Base-by-base conservation (phyloP, 2,888 invertebrate genomes). In the Minunthozetes semirufus region DNA sequence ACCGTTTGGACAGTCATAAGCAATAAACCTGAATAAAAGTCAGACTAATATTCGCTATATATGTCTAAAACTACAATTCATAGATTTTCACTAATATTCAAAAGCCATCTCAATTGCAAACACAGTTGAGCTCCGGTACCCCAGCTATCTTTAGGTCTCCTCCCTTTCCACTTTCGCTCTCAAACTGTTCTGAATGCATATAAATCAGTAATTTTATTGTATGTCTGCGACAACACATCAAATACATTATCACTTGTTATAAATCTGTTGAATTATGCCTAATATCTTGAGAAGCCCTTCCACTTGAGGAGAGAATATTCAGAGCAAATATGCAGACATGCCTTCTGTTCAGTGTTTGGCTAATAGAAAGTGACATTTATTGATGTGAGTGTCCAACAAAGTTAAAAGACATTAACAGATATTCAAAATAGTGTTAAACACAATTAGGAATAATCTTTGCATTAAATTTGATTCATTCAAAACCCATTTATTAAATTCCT, bases 11-110 rank as follows among this genome's bases (percentile, higher is more conserved):
- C 29, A n/a, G 8, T 25, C 29, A 61, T 53, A 53, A 61, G 61
- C 29, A 61, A 61, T 61, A 61, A 61, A 61, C 29, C 27, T 61
- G 22, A 61, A 61, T 61, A 61, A 61, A 61, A 61, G 61, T 19
- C 19, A 53, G n/a, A 19, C 53, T 53, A 9, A 17, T 53, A 53
- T 53, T n/a, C n/a, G n/a, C 9, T 19, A 53, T 53, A 15, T n/a
- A 53, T 19, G 19, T 6, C 19, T 4, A 53, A 19, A 53, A 53
- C 13, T 29, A 19, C 61, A n/a, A n/a, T n/a, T n/a, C 25, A 61
- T 61, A 61, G 22, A 59, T 59, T 22, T 59, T 6, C n/a, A n/a
- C n/a, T n/a, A n/a, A n/a, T n/a, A n/a, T n/a, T n/a, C n/a, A n/a
- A n/a, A n/a, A n/a, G n/a, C n/a, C n/a, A n/a, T n/a, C n/a, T n/a